phyloP scores from a whole-genome alignment of 2,113 vertebrate genomes.

The Carlito syrichta region DNA sequence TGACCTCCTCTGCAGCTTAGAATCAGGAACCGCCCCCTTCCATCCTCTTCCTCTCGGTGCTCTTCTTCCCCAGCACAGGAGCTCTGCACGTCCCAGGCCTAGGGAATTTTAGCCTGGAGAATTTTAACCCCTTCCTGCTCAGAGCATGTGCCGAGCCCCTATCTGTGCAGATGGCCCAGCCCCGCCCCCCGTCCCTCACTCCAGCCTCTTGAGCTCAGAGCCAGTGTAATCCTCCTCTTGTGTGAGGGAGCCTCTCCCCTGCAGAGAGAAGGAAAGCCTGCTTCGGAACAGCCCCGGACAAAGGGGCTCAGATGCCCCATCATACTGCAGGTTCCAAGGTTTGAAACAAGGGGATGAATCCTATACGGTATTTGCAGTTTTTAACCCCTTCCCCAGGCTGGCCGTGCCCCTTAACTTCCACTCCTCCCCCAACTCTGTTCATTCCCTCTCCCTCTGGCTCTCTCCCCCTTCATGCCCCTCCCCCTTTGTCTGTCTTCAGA shows the following conservation, averaged over 20 bases:
- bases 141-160: slow-evolving; percentile 65
- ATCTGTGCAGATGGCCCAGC: slow-evolving; percentile 78
- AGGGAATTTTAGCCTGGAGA: slow-evolving; percentile 76
- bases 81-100: slow-evolving; percentile 63
- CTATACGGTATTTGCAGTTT: slow-evolving; percentile 61
- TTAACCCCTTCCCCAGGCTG: slow-evolving; percentile 62
- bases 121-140: slow-evolving; percentile 74
- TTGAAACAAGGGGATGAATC: slow-evolving; percentile 68
- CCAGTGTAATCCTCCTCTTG: slow-evolving; percentile 81
- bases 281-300: slow-evolving; percentile 75
- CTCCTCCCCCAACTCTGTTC: slow-evolving; percentile 74
- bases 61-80: slow-evolving; percentile 42
- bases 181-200: slow-evolving; percentile 77
- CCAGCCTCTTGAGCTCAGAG: slow-evolving; percentile 77
- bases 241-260: slow-evolving; percentile 79
- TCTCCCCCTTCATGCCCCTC: slow-evolving; percentile 72
- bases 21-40: neutral
- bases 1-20: slow-evolving; percentile 40
- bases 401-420: slow-evolving; percentile 68
- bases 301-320: slow-evolving; percentile 76
- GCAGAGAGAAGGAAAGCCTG: slow-evolving; percentile 76
- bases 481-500: slow-evolving; percentile 78
- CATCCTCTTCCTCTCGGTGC: slow-evolving; percentile 20
- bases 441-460: slow-evolving; percentile 55
- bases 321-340: slow-evolving; percentile 70